phyloP scores from a whole-genome alignment of 2,888 invertebrate species.

The Peribatodes rhomboidaria region DNA sequence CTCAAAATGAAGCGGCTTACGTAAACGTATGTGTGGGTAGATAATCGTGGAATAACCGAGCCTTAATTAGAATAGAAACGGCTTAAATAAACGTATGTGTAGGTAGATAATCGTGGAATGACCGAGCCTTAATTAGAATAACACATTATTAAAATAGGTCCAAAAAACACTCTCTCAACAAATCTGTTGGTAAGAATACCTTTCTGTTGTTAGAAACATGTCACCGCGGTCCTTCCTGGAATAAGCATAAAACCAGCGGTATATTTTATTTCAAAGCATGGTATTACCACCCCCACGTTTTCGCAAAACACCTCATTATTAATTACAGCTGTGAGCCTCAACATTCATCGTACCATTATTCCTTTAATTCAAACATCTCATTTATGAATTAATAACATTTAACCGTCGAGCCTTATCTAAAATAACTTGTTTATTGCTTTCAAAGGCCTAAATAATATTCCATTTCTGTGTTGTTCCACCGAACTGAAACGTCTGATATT shows the following conservation, averaged over 20 bases:
- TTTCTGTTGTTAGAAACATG: background rate
- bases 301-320: constrained; percentile 20
- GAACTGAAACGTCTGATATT: constrained; percentile 58
- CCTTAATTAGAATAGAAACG: too few relatives aligned
- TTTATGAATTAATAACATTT: constrained; percentile 37
- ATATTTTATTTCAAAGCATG: background rate
- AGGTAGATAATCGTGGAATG: too few relatives aligned
- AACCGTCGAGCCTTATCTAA: constrained; percentile 41
- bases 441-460: constrained; percentile 57
- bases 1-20: too few relatives aligned
- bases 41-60: too few relatives aligned
- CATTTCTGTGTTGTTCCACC: constrained; percentile 55
- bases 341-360: constrained; percentile 23
- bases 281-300: background rate
- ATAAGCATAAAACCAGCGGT: background rate
- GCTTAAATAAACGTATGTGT: too few relatives aligned
- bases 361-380: constrained; percentile 34
- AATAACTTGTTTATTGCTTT: constrained; percentile 60
- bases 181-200: too few relatives aligned
- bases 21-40: too few relatives aligned
- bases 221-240: constrained; percentile 6
- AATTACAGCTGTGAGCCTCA: constrained; percentile 13
- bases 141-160: background rate
- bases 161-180: too few relatives aligned
- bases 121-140: too few relatives aligned